Conservation (phyloP, 2,888 invertebrate species). For the Sicus ferrugineus region DNA sequence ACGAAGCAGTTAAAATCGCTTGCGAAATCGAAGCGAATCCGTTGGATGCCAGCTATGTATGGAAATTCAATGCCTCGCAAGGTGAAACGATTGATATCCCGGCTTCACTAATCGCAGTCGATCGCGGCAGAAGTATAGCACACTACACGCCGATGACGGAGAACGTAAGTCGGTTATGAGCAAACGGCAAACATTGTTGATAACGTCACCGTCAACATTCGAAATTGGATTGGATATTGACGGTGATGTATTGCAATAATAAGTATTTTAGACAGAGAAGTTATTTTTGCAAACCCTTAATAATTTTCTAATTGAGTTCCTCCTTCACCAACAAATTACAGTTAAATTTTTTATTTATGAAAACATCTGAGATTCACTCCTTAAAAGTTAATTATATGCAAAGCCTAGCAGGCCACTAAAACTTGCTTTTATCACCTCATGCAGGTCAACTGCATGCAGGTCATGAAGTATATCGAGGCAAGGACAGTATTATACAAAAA, state of each 20-base stretch:
- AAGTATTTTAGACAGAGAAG: too few species aligned
- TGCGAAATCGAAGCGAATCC: slow-evolving; percentile 82
- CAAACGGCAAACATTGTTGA: too few species aligned
- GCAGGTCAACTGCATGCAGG: too few species aligned
- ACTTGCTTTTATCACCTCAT: too few species aligned
- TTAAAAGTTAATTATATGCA: background rate
- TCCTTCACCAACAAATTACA: background rate
- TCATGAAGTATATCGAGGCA: background rate
- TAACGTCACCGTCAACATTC: too few species aligned
- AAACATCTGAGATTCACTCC: background rate
- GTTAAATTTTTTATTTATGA: background rate
- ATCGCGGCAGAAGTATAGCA: slow-evolving; percentile 72
- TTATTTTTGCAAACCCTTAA: too few species aligned
- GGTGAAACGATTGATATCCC: slow-evolving; percentile 75
- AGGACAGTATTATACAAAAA: too few species aligned
- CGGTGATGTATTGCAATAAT: too few species aligned
- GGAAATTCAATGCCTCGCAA: slow-evolving; percentile 79
- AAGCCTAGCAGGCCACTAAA: background rate
- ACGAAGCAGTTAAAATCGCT: slow-evolving; percentile 73
- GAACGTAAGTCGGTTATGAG: slow-evolving; percentile 64
- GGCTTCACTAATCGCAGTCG: slow-evolving; percentile 70
- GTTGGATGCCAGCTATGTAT: slow-evolving; percentile 72
- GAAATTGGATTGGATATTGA: background rate
- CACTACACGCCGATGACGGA: slow-evolving; percentile 78
- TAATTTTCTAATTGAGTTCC: too few species aligned